phyloP scores from a whole-genome alignment of 2,113 vertebrate species.

The Lichenostomus cassidix region DNA sequence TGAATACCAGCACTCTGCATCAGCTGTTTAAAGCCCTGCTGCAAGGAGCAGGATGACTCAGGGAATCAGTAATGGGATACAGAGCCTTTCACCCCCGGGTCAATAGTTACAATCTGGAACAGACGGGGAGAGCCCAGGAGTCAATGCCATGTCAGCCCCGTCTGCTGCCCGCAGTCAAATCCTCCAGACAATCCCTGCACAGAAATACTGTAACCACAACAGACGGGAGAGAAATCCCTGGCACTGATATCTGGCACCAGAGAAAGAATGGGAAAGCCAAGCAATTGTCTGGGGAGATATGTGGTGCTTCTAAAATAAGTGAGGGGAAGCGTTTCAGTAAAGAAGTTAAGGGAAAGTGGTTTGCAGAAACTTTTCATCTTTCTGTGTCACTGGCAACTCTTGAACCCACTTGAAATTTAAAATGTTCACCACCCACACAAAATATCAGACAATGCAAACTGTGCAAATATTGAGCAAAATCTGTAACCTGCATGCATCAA shows the following conservation, averaged over 20 bases:
- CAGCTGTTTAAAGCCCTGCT: background rate
- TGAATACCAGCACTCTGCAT: conserved; percentile 1
- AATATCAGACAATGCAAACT: background rate
- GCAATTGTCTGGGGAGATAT: background rate
- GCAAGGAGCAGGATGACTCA: background rate
- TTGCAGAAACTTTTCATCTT: background rate
- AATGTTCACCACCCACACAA: background rate
- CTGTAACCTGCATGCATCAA: background rate
- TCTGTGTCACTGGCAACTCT: background rate
- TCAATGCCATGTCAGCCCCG: background rate
- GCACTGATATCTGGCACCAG: background rate
- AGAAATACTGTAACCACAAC: background rate
- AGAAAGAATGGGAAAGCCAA: background rate
- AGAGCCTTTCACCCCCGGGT: conserved; percentile 24
- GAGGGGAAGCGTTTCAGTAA: background rate
- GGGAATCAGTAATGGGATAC: conserved; percentile 16
- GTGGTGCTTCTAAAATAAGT: background rate
- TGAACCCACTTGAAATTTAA: background rate
- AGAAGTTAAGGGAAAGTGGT: background rate
- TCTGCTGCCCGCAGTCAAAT: background rate
- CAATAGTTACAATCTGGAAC: conserved; percentile 17
- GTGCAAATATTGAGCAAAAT: background rate
- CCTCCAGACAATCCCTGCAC: conserved; percentile 8
- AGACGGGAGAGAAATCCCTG: background rate
- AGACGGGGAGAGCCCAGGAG: background rate